Evolutionary conservation across 2,888 invertebrate genomes (phyloP).

Genomic region (Pristionchus entomophagus): DNA sequence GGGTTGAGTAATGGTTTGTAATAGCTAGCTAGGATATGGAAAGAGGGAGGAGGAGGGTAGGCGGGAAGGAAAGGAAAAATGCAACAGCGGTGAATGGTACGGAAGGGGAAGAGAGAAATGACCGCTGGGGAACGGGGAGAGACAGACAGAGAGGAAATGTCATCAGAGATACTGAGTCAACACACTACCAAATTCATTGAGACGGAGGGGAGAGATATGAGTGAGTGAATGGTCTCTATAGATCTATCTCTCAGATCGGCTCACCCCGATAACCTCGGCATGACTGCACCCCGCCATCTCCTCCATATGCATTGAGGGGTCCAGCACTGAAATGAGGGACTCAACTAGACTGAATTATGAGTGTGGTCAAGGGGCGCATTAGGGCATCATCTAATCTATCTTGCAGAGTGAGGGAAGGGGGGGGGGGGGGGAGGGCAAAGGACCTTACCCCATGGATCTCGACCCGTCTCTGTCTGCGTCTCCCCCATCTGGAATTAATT

Average conservation of each 20-base stretch:
- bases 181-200: conserved; percentile 23
- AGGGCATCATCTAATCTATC: conserved; percentile 32
- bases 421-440: neutral
- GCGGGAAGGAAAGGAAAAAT: conserved; percentile 14
- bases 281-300: conserved; percentile 15
- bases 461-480: neutral
- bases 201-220: neutral
- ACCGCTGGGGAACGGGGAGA: neutral
- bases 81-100: conserved; percentile 28
- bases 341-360: conserved; percentile 3
- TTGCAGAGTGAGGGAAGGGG: neutral
- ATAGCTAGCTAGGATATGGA: neutral
- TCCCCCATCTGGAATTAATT: conserved; percentile 27
- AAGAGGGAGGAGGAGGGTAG: neutral
- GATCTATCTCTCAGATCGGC: neutral
- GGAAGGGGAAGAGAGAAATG: conserved; percentile 25
- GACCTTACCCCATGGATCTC: neutral
- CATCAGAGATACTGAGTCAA: conserved; percentile 22
- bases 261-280: conserved; percentile 22
- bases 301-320: neutral
- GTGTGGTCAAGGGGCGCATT: neutral
- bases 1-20: conserved; percentile 13
- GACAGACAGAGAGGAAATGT: neutral
- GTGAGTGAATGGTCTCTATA: neutral
- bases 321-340: neutral